Percentiles rank a stretch among this genome's conserved stretches.
phyloP scores from a whole-genome alignment of 2,113 vertebrate species.

The Myanophis thanlyinensis region DNA sequence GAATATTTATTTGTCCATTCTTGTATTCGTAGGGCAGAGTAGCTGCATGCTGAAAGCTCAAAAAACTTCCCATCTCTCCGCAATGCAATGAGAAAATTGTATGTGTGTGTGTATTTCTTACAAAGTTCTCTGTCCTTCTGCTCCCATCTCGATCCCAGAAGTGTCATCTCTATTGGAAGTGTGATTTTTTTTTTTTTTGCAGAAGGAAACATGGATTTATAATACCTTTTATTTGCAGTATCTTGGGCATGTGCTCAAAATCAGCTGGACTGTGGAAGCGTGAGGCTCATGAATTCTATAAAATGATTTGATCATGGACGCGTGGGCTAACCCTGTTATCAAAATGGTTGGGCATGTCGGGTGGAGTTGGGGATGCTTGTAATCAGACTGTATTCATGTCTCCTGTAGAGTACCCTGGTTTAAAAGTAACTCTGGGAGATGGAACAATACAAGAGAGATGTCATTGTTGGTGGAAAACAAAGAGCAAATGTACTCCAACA shows the following conservation, averaged over 20 bases:
- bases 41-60: not conserved
- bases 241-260: not conserved
- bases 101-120: not conserved
- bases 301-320: not conserved
- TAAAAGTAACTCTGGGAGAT: not conserved
- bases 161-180: not conserved
- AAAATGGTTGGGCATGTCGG: not conserved
- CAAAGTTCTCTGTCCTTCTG: not conserved
- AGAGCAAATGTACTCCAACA: not conserved
- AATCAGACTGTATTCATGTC: not conserved
- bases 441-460: not conserved
- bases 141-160: not conserved
- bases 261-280: not conserved
- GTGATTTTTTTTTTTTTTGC: not conserved
- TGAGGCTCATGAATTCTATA: not conserved
- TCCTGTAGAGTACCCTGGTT: not conserved
- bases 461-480: not conserved
- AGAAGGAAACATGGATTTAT: not conserved
- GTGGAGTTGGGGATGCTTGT: not conserved
- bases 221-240: not conserved
- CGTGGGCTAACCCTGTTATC: not conserved
- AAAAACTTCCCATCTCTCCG: not conserved
- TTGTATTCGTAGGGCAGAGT: not conserved
- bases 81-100: not conserved
- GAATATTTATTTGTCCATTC: not conserved